These are phyloP conservation scores for Mormyrus iriodes DNA, from an alignment of 2,113 vertebrate genomes.

Conservation along the genomic window DNA sequence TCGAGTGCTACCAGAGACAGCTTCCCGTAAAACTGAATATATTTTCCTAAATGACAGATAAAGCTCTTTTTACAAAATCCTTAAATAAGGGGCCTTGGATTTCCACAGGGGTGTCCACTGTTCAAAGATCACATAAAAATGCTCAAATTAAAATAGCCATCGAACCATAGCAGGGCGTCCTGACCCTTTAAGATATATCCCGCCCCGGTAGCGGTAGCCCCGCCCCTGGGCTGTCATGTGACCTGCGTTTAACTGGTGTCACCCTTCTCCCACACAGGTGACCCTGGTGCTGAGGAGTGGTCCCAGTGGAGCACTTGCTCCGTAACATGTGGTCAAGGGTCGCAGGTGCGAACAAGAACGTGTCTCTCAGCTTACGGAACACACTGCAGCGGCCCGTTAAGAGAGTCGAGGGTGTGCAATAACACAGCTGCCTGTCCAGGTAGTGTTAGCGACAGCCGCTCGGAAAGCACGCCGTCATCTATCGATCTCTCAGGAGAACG, in stretches of 20 bases:
- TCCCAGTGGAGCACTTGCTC: conserved; percentile 99
- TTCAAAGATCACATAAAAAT: conserved; percentile 56
- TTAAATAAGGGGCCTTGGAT: background rate
- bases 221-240: conserved; percentile 46
- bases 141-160: conserved; percentile 1
- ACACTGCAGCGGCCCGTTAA: conserved; percentile 99
- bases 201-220: conserved; percentile 20
- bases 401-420: conserved; percentile 99
- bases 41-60: background rate
- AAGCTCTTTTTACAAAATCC: background rate
- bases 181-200: conserved; percentile 17
- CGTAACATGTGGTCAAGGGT: conserved; percentile 99
- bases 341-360: conserved; percentile 99
- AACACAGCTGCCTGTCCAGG: conserved; percentile 99
- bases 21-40: background rate
- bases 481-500: conserved; percentile 42
- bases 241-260: conserved; percentile 76
- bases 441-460: conserved; percentile 97
- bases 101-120: background rate
- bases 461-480: conserved; percentile 54
- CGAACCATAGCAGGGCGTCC: background rate
- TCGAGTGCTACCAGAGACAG: background rate
- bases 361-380: conserved; percentile 99
- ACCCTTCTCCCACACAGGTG: conserved; percentile 96
- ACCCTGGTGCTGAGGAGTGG: conserved; percentile 99